Base-by-base conservation (phyloP, 2,797 vertebrate species). In the Buceros bicornis region DNA sequence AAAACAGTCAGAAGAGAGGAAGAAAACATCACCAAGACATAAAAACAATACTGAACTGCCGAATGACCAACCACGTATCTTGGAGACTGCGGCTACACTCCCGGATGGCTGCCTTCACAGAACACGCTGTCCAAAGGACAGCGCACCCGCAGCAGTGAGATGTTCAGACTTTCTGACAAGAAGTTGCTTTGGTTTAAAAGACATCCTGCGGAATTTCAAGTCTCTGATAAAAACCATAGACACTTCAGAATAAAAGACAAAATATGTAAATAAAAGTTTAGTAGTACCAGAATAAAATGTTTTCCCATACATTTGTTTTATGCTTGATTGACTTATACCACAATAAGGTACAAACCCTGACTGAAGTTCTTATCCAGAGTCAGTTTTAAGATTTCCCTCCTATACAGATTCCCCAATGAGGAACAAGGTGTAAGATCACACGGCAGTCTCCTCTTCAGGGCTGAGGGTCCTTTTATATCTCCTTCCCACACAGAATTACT, bases 71-170 rank as follows among this genome's bases (percentile, higher is more conserved):
- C 64, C 61, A 35, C 13, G 21, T 21, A 64, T 33, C 43, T 57
- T 11, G 64, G 12, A 67, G 28, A 13, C 69, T 91, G 65, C 26
- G 73, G 62, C 62, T 58, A n/a, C 33, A 82, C 45, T 21, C n/a
- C 60, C 74, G 51, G 51, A 66, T 7, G 42, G 37, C 50, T 58
- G 24, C 3, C 5, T 69, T 64, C 14, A 4, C 48, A 64, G 21
- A 70, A 80, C 67, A 87, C 0, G 0, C 45, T 58, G 66, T 70
- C 73, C 51, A 16, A 56, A 78, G 57, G 31, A 62, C 82, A 82
- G n/a, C 37, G 42, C 0, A 0, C 10, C 74, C 29, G 6, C 29
- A 54, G 25, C 11, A 73, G 0, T 12, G 48, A 51, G 29, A 48
- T 18, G 9, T n/a, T 85, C 67, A 77, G 24, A 50, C 29, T 31